Evolutionary conservation across 1,140 invertebrate species (phyloP), one percentile per base, ranked within the genome.

Genomic region (Thaumetopoea pityocampa): DNA sequence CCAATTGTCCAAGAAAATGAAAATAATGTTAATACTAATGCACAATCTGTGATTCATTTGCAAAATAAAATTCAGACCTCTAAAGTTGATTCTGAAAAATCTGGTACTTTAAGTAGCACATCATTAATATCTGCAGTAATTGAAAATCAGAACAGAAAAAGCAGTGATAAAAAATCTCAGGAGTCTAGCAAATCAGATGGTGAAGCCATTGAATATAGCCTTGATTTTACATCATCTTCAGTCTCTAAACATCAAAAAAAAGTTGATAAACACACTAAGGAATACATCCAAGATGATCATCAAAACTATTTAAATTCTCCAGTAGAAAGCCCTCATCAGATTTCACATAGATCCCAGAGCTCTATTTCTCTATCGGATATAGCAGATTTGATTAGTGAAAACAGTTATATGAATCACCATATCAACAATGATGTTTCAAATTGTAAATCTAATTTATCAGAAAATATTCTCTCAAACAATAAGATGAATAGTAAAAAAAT

Each of bases 341-440:
- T 55, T 8, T 76, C 74, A 4, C 40, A 60, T 24, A 74, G 61
- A 6, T 74, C 79, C 8, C 64, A 54, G 6, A 79, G 74, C 34
- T 82, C 80, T 18, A 54, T 79, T 14, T 82, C 80, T 10, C 59
- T 77, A 54, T 82, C 76, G 14, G 78, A 84, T 62, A 67, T 81
- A 29, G 72, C 80, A 14, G 77, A 84, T 56, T 59, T 84, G 19
- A 57, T 84, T 5, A 81, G 76, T 69, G 77, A 80, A 19, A 73
- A 63, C 32, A 74, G 58, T 58, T 62, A 43, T 16, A 53, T 50
- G 5, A 55, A 41, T 11, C 29, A 52, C 12, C 33, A 19, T 15
- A 45, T 32, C 32, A 53, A 47, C 27, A 49, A 56, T 37, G 53
- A 44, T 26, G 44, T 53, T 20, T 54, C 43, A 19, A 19, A 41